phyloP scores from a whole-genome alignment of 1,140 invertebrate species.

The Anagrus nilaparvatae region DNA sequence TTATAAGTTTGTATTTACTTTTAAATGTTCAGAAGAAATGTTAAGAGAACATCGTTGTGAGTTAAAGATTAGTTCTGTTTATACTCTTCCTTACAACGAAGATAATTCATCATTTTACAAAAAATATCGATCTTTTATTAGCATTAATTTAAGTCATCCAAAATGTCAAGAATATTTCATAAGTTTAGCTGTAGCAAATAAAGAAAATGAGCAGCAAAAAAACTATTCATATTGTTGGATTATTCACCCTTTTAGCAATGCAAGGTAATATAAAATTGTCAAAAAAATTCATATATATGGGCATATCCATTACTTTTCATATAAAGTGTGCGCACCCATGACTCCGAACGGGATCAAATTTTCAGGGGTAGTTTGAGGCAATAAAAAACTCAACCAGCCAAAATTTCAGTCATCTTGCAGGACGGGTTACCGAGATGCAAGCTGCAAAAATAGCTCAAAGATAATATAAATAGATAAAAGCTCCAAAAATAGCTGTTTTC shows the following conservation, averaged over 20 bases:
- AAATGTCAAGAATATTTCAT: slow-evolving; percentile 23
- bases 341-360: no score
- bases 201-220: slow-evolving; percentile 26
- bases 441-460: background rate
- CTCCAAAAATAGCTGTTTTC: no score
- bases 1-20: no score
- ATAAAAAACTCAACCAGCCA: no score
- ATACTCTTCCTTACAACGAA: background rate
- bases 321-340: background rate
- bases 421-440: no score
- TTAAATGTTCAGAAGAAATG: slow-evolving; percentile 7
- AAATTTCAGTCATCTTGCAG: no score
- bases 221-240: slow-evolving; percentile 25
- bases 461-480: background rate
- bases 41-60: slow-evolving; percentile 18
- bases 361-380: no score
- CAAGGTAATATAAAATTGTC: slow-evolving; percentile 22
- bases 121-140: slow-evolving; percentile 4
- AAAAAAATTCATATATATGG: no score
- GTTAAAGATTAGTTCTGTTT: slow-evolving; percentile 13
- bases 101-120: background rate
- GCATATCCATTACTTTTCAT: background rate
- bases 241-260: slow-evolving; percentile 33
- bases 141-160: slow-evolving; percentile 23
- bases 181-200: slow-evolving; percentile 22